Evolutionary conservation across 2,113 vertebrate genomes (phyloP).

Genomic region (Euleptes europaea): DNA sequence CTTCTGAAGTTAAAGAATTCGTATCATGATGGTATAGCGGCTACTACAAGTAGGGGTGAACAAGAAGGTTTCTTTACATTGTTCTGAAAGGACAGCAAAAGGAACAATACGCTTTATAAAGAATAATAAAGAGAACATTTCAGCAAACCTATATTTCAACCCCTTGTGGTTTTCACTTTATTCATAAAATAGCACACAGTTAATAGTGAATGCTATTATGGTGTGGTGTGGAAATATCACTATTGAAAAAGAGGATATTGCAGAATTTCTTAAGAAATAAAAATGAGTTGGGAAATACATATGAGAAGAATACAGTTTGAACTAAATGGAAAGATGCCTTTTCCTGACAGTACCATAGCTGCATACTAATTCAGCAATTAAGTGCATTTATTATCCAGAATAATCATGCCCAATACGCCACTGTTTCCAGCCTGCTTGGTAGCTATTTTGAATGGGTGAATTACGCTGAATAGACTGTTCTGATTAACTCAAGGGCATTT

Average conservation of each 20-base stretch:
- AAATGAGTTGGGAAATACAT: background rate
- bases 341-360: conserved; percentile 8
- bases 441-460: conserved; percentile 60
- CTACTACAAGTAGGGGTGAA: conserved; percentile 16
- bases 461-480: conserved; percentile 69
- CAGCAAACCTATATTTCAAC: conserved; percentile 13
- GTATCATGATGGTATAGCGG: background rate
- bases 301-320: background rate
- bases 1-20: conserved; percentile 32
- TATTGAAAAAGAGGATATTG: conserved; percentile 19
- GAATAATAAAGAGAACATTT: conserved; percentile 2
- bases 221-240: conserved; percentile 12
- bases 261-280: conserved; percentile 27
- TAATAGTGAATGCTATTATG: background rate
- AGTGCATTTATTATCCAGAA: conserved; percentile 44
- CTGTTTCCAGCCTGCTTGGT: conserved; percentile 42
- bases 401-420: conserved; percentile 37
- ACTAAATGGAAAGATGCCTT: conserved; percentile 23
- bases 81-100: conserved; percentile 26
- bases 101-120: conserved; percentile 8
- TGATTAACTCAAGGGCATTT: conserved; percentile 76
- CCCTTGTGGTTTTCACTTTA: background rate
- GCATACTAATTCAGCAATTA: conserved; percentile 43
- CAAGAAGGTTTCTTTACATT: conserved; percentile 19
- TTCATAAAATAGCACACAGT: conserved; percentile 4